Percentiles rank a stretch among this genome's conserved stretches.
Evolutionary conservation across 1,140 invertebrate species (phyloP).

Genomic region (Vanessa tameamea): DNA sequence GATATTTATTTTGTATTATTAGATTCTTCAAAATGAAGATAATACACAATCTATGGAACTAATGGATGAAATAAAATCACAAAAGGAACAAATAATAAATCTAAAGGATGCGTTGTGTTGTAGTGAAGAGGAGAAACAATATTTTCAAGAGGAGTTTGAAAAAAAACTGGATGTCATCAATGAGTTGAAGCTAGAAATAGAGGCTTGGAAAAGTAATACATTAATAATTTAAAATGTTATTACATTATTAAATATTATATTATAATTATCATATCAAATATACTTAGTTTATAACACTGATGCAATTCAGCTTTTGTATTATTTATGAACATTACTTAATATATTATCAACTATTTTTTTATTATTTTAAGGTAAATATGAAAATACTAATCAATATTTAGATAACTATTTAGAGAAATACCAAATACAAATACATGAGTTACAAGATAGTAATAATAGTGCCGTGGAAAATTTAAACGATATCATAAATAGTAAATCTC

Average conservation of each 20-base stretch:
- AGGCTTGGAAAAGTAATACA: slow-evolving; percentile 63
- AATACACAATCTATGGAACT: slow-evolving; percentile 46
- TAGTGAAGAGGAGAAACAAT: slow-evolving; percentile 66
- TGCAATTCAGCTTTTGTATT: slow-evolving; percentile 22
- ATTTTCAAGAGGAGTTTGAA: slow-evolving; percentile 58
- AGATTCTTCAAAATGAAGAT: slow-evolving; percentile 41
- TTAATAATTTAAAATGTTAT: background rate
- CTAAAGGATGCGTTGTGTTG: slow-evolving; percentile 57
- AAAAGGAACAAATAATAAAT: slow-evolving; percentile 65
- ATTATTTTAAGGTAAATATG: slow-evolving; percentile 52
- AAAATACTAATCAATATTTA: slow-evolving; percentile 56
- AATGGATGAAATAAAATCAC: slow-evolving; percentile 58
- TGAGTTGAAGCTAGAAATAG: slow-evolving; percentile 59
- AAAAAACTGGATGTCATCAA: slow-evolving; percentile 61
- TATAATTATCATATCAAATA: no score
- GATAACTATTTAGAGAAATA: slow-evolving; percentile 53
- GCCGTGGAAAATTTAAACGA: slow-evolving; percentile 56
- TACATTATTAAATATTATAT: no score
- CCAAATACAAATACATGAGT: slow-evolving; percentile 45
- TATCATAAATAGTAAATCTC: slow-evolving; percentile 59
- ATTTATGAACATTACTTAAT: slow-evolving; percentile 6
- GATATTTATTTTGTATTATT: slow-evolving; percentile 30
- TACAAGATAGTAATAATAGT: slow-evolving; percentile 49
- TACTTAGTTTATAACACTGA: no score
- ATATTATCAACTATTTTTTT: slow-evolving; percentile 18